Evolutionary conservation across 2,888 invertebrate genomes (phyloP), one percentile per base, ranked within the genome.

Genomic region (Xestia rhomboidea): DNA sequence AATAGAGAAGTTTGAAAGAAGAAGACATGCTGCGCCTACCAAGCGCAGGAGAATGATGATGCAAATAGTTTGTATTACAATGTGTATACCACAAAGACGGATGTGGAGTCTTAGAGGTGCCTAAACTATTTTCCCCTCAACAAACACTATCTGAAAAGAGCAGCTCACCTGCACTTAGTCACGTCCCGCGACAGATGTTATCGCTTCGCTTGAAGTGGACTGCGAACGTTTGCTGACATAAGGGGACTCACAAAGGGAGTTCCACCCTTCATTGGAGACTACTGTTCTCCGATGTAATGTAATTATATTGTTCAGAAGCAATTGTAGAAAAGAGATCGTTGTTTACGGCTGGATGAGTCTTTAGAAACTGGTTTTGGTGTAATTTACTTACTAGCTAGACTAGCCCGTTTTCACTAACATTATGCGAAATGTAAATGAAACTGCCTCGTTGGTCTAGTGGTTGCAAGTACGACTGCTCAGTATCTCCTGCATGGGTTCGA

Each of bases 141-240:
- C 44, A 83, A 68, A 73, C n/a, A 49, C 27, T 60, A 38, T 41
- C n/a, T 24, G 57, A 64, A 70, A 51, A 84, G 74, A 74, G 15
- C 70, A 79, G 68, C 71, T 13, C 41, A 74, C 68, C 70, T 64
- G 6, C 41, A 71, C 84, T 80, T 38, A 75, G 81, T 72, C 82
- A 84, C 81, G 82, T 80, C 49, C 44, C 44, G 41, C 57, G 64
- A 66, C 83, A 83, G 71, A 82, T 66, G 77, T 82, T 82, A 80
- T 82, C 82, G 64, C 77, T 4, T 76, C 68, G 24, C 79, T 49
- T 57, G 15, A 54, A 82, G 79, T 82, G 82, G 63, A 64, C 63
- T n/a, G 24, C 34, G 68, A 49, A 46, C 63, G 57, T 68, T 76
- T 76, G 68, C 82, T 82, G 76, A 76, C 79, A 34, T 57, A 68